Conservation (phyloP, 2,797 vertebrate genomes). For the Syngnathus rostellatus region DNA sequence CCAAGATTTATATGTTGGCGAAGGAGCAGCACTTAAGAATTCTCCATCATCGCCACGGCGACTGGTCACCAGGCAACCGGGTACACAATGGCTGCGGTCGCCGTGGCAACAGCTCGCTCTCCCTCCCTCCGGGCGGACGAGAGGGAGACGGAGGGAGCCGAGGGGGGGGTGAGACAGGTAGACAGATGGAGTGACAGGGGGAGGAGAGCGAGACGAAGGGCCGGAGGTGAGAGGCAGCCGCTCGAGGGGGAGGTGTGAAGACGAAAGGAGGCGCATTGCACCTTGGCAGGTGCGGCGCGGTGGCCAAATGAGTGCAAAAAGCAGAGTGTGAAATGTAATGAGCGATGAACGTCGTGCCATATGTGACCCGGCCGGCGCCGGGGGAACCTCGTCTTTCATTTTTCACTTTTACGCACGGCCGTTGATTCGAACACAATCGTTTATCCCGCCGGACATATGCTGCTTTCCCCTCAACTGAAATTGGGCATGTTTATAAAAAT, state of each 20-base stretch:
- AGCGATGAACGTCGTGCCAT: constrained; percentile 39
- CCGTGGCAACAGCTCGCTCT: constrained; percentile 65
- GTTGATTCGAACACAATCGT: not conserved
- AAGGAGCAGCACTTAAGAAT: constrained; percentile 51
- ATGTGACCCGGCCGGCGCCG: constrained; percentile 38
- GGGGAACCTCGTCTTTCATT: constrained; percentile 4
- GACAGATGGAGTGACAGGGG: constrained; percentile 56
- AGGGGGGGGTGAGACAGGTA: constrained; percentile 35
- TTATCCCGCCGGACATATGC: constrained; percentile 8
- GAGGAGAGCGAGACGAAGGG: constrained; percentile 48
- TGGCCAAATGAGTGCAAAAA: constrained; percentile 47
- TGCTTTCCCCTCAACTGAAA: too few species aligned
- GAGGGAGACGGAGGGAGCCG: constrained; percentile 1
- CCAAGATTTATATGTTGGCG: constrained; percentile 59
- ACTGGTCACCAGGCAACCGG: constrained; percentile 76
- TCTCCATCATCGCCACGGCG: constrained; percentile 69
- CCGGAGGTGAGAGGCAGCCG: constrained; percentile 28
- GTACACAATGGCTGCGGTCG: constrained; percentile 73
- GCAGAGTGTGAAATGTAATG: constrained; percentile 61
- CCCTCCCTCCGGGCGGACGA: constrained; percentile 29
- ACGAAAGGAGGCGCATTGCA: constrained; percentile 60
- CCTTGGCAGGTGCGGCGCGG: constrained; percentile 59
- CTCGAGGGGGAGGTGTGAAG: constrained; percentile 27
- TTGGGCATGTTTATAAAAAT: too few species aligned
- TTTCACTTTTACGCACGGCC: not conserved